phyloP scores from a whole-genome alignment of 2,797 vertebrate genomes.

The Channallabes apus region DNA sequence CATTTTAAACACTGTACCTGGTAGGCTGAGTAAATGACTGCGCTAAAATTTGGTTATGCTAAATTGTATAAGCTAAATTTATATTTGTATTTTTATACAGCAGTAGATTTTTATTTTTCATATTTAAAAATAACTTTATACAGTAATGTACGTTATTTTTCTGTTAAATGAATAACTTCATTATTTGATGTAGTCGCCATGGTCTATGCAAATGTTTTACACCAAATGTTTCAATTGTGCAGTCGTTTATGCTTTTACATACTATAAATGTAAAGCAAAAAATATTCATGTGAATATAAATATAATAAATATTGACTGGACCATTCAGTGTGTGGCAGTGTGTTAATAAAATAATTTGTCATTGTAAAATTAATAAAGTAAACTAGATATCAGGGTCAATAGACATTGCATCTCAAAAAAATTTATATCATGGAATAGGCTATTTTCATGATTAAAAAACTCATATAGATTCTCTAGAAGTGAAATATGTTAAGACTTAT shows the following conservation, averaged over 20 bases:
- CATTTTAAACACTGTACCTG: background rate
- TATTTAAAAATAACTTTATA: background rate
- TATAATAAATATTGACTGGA: background rate
- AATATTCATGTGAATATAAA: background rate
- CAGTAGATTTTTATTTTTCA: background rate
- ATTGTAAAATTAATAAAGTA: background rate
- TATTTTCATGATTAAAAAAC: too few relatives aligned
- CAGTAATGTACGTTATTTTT: background rate
- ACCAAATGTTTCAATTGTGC: background rate
- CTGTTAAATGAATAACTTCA: background rate
- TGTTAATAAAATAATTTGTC: background rate
- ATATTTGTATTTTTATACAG: conserved; percentile 21
- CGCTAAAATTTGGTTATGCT: background rate
- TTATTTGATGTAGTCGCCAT: background rate
- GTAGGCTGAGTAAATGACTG: background rate
- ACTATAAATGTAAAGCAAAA: background rate
- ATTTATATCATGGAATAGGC: too few relatives aligned
- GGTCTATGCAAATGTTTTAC: conserved; percentile 5
- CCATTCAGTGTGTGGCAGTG: too few relatives aligned
- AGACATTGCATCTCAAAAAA: background rate
- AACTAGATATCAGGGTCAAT: background rate
- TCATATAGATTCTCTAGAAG: too few relatives aligned
- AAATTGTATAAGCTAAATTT: background rate
- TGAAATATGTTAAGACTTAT: too few relatives aligned
- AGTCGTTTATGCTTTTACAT: background rate